A percentile compares a stretch with the other conserved stretches of the same genome.
Conservation (phyloP, 2,797 vertebrate species). For the Spinus pinus region DNA sequence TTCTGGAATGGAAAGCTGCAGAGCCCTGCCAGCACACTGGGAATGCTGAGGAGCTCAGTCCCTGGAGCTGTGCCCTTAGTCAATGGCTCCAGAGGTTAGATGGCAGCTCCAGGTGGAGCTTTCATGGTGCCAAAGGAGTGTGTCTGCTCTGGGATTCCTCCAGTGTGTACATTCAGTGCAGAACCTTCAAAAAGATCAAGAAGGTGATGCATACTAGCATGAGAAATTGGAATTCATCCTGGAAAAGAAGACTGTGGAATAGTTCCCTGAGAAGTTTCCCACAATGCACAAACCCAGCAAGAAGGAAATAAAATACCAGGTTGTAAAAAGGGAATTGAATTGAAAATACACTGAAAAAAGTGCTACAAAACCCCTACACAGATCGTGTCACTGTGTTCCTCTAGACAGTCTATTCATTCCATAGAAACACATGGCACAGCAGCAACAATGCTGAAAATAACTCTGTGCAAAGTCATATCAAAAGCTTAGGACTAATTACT, state of each 20-base stretch:
- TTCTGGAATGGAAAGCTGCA: background rate
- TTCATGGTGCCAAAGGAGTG: accelerated
- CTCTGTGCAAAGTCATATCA: background rate
- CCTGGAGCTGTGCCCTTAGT: background rate
- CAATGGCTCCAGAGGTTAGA: background rate
- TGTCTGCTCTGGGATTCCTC: background rate
- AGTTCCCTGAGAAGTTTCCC: background rate
- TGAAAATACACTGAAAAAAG: background rate
- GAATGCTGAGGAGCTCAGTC: background rate
- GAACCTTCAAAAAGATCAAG: background rate
- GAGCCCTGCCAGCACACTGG: accelerated
- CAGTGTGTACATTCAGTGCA: accelerated
- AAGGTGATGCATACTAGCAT: background rate
- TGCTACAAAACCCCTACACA: background rate
- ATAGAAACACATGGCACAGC: background rate
- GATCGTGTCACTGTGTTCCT: background rate
- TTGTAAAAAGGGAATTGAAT: background rate
- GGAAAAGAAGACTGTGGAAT: background rate
- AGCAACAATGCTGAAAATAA: background rate
- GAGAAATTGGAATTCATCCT: background rate
- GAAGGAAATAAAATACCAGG: background rate
- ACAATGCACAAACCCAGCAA: background rate
- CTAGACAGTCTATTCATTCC: background rate
- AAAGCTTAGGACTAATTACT: background rate
- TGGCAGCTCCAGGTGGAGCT: background rate